A percentile compares a stretch with the other conserved stretches of the same genome.
Evolutionary conservation across 2,113 vertebrate genomes (phyloP).

Genomic region (Odocoileus hemionus): DNA sequence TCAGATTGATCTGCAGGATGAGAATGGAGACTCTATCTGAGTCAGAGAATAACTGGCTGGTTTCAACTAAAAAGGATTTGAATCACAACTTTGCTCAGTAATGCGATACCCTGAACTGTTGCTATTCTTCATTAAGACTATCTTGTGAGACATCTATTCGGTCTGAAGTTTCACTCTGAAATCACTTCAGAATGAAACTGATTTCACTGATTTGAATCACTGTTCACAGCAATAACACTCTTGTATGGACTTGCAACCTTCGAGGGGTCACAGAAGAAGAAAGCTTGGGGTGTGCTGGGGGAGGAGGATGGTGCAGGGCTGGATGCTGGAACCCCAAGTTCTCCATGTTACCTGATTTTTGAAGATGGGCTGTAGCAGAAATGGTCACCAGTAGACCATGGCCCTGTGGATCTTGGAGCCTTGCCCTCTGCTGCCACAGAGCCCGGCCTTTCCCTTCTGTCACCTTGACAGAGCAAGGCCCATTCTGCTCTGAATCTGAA

Average conservation of each 20-base stretch:
- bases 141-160: not conserved
- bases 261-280: not conserved
- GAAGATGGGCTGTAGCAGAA: not conserved
- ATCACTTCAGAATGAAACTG: not conserved
- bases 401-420: not conserved
- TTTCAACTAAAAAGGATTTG: not conserved
- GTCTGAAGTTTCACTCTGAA: not conserved
- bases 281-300: not conserved
- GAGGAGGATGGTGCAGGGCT: not conserved
- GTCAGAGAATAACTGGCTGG: not conserved
- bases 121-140: not conserved
- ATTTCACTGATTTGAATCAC: not conserved
- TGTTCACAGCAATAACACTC: not conserved
- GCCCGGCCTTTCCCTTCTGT: not conserved
- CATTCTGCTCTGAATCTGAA: not conserved
- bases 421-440: not conserved
- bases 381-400: not conserved
- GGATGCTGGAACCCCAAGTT: not conserved
- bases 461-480: not conserved
- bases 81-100: not conserved
- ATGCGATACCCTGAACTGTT: not conserved
- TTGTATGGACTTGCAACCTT: not conserved
- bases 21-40: not conserved
- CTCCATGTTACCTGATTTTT: not conserved
- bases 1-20: not conserved